Conservation (phyloP, 2,797 vertebrate genomes). For the Myotis myotis region DNA sequence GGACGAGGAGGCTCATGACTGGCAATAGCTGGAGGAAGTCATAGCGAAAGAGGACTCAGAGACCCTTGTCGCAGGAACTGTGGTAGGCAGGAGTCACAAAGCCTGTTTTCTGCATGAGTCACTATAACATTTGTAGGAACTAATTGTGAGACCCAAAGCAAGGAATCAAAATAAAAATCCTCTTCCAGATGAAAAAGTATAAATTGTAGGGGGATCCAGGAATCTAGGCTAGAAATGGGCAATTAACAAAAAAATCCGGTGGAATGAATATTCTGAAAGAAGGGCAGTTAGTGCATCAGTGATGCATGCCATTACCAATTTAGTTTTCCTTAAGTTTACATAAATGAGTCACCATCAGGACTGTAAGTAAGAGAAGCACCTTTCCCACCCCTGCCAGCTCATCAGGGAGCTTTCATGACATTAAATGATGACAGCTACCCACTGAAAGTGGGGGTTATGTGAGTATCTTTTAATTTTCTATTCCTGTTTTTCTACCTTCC, state of each 20-base stretch:
- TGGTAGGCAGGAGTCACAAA: not conserved
- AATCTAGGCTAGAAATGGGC: not conserved
- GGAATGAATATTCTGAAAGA: not conserved
- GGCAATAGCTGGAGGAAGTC: not conserved
- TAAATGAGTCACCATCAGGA: not conserved
- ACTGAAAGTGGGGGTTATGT: not conserved
- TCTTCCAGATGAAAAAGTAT: slow-evolving; percentile 4
- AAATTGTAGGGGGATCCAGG: not conserved
- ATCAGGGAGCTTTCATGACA: not conserved
- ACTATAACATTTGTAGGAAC: not conserved
- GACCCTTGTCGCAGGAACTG: not conserved
- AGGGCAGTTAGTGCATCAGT: not conserved
- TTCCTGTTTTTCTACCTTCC: not conserved
- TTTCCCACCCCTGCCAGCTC: not conserved
- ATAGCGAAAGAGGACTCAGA: not conserved
- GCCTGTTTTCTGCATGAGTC: not conserved
- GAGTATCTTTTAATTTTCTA: not conserved
- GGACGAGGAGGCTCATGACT: not conserved
- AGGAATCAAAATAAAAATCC: not conserved
- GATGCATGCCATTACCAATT: not conserved
- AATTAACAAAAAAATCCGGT: slow-evolving; percentile 4
- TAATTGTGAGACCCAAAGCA: not conserved
- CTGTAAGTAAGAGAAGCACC: not conserved
- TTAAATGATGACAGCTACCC: not conserved
- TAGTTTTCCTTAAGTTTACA: not conserved